A percentile compares a stretch with the other conserved stretches of the same genome.
Conservation (phyloP, 2,888 invertebrate genomes). For the Apamea sordens region DNA sequence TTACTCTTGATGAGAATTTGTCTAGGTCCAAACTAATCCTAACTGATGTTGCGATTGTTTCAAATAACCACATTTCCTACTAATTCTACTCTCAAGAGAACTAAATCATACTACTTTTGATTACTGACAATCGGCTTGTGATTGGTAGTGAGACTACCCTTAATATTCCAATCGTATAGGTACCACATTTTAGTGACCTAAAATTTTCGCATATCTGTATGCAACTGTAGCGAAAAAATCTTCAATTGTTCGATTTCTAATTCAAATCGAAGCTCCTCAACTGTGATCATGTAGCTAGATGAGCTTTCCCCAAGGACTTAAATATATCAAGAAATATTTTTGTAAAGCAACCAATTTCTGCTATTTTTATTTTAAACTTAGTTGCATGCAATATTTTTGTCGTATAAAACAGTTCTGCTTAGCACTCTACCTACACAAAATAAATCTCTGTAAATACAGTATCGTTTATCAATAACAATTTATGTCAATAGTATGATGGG, state of each 20-base stretch:
- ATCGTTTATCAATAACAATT: conserved; percentile 37
- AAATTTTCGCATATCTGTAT: not conserved
- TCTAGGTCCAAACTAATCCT: not conserved
- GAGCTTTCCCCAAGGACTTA: not conserved
- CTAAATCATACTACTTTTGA: not conserved
- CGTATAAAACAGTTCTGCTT: conserved; percentile 19
- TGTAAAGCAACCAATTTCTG: conserved; percentile 8
- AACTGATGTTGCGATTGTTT: conserved; percentile 17
- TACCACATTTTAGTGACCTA: conserved; percentile 4
- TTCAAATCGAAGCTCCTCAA: not conserved
- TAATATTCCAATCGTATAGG: not conserved
- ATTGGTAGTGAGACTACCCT: not conserved
- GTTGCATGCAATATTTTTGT: conserved; percentile 51
- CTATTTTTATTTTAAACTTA: conserved; percentile 26
- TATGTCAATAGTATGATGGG: not conserved
- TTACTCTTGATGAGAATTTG: conserved; percentile 9
- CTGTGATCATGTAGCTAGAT: not conserved
- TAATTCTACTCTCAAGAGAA: conserved; percentile 2
- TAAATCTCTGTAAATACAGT: conserved; percentile 53
- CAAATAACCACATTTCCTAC: conserved; percentile 22
- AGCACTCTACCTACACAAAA: conserved; percentile 36
- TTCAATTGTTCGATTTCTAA: not conserved
- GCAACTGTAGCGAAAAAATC: not conserved
- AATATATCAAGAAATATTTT: conserved; percentile 7
- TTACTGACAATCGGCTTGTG: conserved; percentile 4